A percentile compares a stretch with the other conserved stretches of the same genome.
These are phyloP conservation scores for Myotis yumanensis DNA, from an alignment of 2,113 vertebrate genomes.

Conservation along the genomic window DNA sequence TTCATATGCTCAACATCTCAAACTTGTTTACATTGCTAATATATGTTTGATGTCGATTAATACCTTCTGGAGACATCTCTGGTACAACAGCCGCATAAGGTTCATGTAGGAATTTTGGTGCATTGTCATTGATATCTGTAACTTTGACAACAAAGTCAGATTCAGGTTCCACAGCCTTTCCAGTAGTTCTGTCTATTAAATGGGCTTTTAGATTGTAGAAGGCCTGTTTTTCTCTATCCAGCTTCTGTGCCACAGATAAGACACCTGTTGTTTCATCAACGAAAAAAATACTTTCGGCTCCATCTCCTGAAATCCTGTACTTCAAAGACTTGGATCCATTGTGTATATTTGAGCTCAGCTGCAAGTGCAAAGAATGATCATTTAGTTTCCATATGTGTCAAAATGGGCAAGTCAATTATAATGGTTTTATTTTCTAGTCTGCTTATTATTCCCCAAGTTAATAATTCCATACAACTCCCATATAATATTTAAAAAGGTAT, in stretches of 20 bases:
- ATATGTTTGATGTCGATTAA: constrained; percentile 50
- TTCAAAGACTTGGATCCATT: constrained; percentile 85
- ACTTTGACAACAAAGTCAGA: constrained; percentile 95
- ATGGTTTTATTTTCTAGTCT: not conserved
- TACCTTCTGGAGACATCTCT: constrained; percentile 96
- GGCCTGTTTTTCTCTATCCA: constrained; percentile 92
- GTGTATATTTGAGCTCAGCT: constrained; percentile 92
- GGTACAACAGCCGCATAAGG: constrained; percentile 92
- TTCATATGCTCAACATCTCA: not conserved
- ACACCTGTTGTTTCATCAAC: constrained; percentile 89
- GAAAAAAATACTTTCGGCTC: constrained; percentile 87
- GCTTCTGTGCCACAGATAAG: constrained; percentile 85
- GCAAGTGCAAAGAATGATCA: constrained; percentile 56
- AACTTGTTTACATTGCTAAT: not conserved
- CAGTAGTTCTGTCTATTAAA: constrained; percentile 86
- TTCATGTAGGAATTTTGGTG: constrained; percentile 91
- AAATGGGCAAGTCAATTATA: not conserved
- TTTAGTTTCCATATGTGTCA: not conserved
- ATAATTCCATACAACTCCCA: not conserved
- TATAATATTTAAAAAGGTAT: not conserved
- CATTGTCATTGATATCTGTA: constrained; percentile 94
- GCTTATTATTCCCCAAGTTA: not conserved
- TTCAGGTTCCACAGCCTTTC: constrained; percentile 89
- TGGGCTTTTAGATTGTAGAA: constrained; percentile 91
- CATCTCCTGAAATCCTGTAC: constrained; percentile 90